Evolutionary conservation across 2,888 invertebrate genomes (phyloP), one percentile per base, ranked within the genome.

Genomic region (Acrocyrtus sp.): DNA sequence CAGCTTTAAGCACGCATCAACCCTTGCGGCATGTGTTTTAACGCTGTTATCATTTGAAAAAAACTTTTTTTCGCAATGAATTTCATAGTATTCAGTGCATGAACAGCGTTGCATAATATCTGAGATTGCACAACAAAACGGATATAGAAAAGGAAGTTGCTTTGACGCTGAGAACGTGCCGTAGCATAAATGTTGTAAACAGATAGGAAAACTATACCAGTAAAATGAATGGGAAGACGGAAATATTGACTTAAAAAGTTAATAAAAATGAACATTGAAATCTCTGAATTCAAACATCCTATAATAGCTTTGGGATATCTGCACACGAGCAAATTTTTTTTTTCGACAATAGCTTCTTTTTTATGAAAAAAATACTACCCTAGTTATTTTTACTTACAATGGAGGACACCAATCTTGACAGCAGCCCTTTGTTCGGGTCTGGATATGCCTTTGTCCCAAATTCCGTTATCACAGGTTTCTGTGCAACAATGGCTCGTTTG

Each of bases 391-490:
- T 47, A 78, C 81, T 81, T 76, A 83, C 83, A 67, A 83, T 78
- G 15, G 81, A 80, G 21, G 82, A 81, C 39, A 79, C 74, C 19
- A 80, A 58, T 62, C 79, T 65, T 8, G 79, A 75, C 8, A 80
- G 45, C 24, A 79, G n/a, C 15, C 75, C 77, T 58, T 77, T 80
- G 43, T 72, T 75, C 10, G 78, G 79, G 60, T 80, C 80, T 17
- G 79, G 76, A 56, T 72, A 69, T 3, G 78, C 80, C 60, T 80
- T 79, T 17, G 80, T 80, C 24, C 86, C 87, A 80, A 86, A 87
- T 79, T 86, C 86, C 1, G 84, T 84, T 57, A 83, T 84, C 0
- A 86, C 84, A 3, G 87, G 85, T 27, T 60, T 81, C 34, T 85
- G 82, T 3, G 84, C 84, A 8, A 82, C 82, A 75, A 84, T 83